phyloP scores from a whole-genome alignment of 2,113 vertebrate genomes.

The Microcebus griseorufus region DNA sequence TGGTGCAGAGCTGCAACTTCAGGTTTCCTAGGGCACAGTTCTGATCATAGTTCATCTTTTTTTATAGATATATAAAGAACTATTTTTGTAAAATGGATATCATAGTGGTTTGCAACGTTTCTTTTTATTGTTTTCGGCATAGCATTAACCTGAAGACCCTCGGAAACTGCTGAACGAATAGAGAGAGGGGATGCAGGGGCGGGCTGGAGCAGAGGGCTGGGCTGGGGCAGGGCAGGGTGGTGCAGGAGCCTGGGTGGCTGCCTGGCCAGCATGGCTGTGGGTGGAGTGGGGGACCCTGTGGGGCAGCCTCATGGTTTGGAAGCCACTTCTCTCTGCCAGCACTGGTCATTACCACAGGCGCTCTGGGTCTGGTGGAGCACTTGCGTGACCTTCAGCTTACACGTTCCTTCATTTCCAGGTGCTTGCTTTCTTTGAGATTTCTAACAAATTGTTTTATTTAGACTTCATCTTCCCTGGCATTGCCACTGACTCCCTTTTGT shows the following conservation, averaged over 20 bases:
- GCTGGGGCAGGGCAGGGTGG: background rate
- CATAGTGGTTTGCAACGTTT: background rate
- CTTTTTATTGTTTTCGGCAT: background rate
- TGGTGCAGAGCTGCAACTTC: background rate
- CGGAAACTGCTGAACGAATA: background rate
- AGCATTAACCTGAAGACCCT: background rate
- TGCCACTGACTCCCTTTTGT: background rate
- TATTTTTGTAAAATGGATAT: background rate
- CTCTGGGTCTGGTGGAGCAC: background rate
- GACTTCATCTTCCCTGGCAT: background rate
- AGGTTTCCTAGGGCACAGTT: background rate
- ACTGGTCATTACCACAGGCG: accelerated
- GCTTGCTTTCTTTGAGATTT: background rate
- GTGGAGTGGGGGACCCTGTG: background rate
- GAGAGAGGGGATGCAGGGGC: background rate
- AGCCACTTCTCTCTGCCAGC: background rate
- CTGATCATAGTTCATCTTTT: background rate
- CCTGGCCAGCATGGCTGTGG: no score
- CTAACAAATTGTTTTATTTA: background rate
- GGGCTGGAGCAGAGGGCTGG: background rate
- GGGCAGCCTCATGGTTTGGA: background rate
- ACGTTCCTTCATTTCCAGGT: background rate
- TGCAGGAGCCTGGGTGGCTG: accelerated
- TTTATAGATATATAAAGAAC: background rate
- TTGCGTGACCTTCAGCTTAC: background rate